These are phyloP conservation scores for Astyanax mexicanus DNA, from an alignment of 2,797 vertebrate genomes.

Conservation along the genomic window DNA sequence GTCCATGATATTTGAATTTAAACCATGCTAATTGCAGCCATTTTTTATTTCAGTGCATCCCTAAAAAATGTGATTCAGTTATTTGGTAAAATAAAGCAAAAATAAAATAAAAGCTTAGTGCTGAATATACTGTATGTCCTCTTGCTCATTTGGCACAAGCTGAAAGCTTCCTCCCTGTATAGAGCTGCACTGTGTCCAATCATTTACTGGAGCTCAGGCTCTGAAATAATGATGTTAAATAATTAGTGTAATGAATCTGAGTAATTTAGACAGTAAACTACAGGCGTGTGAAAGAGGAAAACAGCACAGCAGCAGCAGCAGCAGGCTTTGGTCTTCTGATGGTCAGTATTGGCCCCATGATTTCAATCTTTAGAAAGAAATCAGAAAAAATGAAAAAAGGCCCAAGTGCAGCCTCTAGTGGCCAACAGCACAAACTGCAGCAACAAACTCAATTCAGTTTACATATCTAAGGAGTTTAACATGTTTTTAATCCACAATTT, in stretches of 20 bases:
- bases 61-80: neutral
- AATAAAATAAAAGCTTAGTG: too few relatives aligned
- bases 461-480: too few relatives aligned
- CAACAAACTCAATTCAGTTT: neutral
- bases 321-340: conserved; percentile 1
- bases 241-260: neutral
- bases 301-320: neutral
- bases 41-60: too few relatives aligned
- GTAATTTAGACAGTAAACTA: neutral
- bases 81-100: neutral
- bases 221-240: neutral
- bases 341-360: neutral
- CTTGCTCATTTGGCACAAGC: neutral
- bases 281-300: neutral
- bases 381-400: neutral
- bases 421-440: neutral
- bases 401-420: neutral
- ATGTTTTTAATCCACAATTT: too few relatives aligned
- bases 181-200: neutral
- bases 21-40: too few relatives aligned
- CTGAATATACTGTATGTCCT: neutral
- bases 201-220: neutral
- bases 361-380: too few relatives aligned
- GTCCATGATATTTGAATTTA: too few relatives aligned
- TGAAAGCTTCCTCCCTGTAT: neutral